These are phyloP conservation scores for Etheostoma spectabile DNA, from an alignment of 2,113 vertebrate species.

Conservation along the genomic window DNA sequence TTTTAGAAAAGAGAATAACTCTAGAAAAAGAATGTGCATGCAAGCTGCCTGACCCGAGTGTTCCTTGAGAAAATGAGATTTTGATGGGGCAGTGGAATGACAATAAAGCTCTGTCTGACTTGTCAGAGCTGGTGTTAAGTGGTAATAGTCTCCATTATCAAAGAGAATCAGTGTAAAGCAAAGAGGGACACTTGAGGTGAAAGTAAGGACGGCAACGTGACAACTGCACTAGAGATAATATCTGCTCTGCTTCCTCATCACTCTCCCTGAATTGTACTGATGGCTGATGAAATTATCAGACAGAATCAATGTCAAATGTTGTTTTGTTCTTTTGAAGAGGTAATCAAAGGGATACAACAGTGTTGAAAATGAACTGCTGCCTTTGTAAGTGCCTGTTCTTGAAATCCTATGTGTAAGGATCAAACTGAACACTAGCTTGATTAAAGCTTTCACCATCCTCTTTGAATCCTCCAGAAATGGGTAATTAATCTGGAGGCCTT, in stretches of 20 bases:
- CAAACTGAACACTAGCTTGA: background rate
- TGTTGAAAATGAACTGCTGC: background rate
- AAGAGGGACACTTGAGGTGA: slow-evolving; percentile 8
- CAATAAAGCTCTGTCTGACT: slow-evolving; percentile 1
- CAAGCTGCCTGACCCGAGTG: slow-evolving; percentile 7
- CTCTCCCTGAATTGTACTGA: background rate
- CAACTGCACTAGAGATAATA: background rate
- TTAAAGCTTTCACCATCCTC: background rate
- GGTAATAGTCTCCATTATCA: slow-evolving; percentile 11
- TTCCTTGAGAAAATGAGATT: slow-evolving; percentile 15
- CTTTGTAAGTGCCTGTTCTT: background rate
- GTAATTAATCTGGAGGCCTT: background rate
- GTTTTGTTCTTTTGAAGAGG: background rate
- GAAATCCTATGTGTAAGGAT: background rate
- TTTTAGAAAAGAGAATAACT: background rate
- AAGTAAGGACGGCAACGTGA: slow-evolving; percentile 6
- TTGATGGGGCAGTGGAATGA: slow-evolving; percentile 11
- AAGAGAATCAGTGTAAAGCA: background rate
- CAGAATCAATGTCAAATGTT: background rate
- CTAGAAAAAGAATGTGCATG: background rate
- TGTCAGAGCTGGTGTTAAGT: slow-evolving; percentile 5
- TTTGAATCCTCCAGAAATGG: background rate
- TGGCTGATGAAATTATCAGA: background rate
- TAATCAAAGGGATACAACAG: background rate
- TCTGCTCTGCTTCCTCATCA: background rate